Conservation (phyloP, 2,113 vertebrate species). For the Typhlomys cinereus region DNA sequence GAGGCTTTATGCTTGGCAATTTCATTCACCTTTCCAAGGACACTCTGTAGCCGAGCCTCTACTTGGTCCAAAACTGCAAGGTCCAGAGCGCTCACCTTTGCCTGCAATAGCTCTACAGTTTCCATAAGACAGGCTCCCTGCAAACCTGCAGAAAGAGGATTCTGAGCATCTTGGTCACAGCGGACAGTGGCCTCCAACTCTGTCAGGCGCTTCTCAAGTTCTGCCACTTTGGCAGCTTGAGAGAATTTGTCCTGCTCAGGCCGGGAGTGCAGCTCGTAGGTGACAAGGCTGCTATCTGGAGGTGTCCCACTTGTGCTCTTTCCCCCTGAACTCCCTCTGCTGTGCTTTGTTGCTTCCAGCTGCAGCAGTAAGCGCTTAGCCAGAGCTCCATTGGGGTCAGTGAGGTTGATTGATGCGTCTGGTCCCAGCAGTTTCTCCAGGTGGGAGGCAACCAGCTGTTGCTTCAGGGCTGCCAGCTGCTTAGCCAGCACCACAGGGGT, state of each 20-base stretch:
- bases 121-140: constrained; percentile 93
- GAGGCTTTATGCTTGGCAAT: constrained; percentile 96
- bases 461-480: constrained; percentile 93
- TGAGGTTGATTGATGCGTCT: constrained; percentile 92
- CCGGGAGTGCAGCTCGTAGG: constrained; percentile 94
- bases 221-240: constrained; percentile 93
- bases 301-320: constrained; percentile 79
- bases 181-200: constrained; percentile 92
- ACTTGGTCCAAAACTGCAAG: constrained; percentile 94
- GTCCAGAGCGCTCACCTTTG: constrained; percentile 93
- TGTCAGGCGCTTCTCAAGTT: constrained; percentile 94
- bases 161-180: constrained; percentile 93
- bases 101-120: constrained; percentile 93
- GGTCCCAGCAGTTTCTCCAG: constrained; percentile 95
- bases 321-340: constrained; percentile 75
- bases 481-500: constrained; percentile 93
- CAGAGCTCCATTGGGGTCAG: constrained; percentile 94
- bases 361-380: constrained; percentile 95
- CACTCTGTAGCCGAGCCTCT: constrained; percentile 95
- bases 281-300: constrained; percentile 86
- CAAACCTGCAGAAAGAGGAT: constrained; percentile 90
- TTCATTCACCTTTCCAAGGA: constrained; percentile 97
- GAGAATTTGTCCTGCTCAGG: constrained; percentile 95
- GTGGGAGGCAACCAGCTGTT: constrained; percentile 94
- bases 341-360: constrained; percentile 90